Percentiles rank a stretch among this genome's conserved stretches.
Conservation (phyloP, 1,140 invertebrate genomes). For the Hylyphantes graminicola region DNA sequence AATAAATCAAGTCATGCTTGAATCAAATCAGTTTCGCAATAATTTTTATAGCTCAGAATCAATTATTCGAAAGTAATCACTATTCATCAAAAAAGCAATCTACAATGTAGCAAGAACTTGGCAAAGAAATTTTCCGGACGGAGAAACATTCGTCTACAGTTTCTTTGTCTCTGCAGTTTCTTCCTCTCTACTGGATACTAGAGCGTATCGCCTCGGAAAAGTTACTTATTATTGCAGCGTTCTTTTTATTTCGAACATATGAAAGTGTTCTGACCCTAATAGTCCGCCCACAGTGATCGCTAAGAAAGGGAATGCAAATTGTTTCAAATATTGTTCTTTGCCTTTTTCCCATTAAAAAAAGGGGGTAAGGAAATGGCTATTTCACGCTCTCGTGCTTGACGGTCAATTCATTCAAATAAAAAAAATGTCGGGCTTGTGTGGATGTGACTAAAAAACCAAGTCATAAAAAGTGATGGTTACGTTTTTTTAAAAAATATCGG, state of each 20-base stretch:
- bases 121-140: constrained; percentile 25
- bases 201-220: constrained; percentile 25
- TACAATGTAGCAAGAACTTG: background rate
- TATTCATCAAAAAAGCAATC: constrained; percentile 33
- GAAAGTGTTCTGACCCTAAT: constrained; percentile 52
- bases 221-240: constrained; percentile 18
- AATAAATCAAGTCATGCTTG: too few species aligned
- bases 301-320: constrained; percentile 27
- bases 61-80: constrained; percentile 26
- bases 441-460: too few species aligned
- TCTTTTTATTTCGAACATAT: constrained; percentile 29
- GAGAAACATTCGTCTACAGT: constrained; percentile 21
- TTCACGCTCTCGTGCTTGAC: too few species aligned
- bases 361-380: constrained; percentile 7
- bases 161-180: constrained; percentile 20
- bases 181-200: constrained; percentile 5
- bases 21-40: too few species aligned
- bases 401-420: too few species aligned
- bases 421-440: too few species aligned
- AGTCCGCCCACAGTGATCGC: constrained; percentile 37
- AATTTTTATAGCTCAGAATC: background rate
- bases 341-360: constrained; percentile 22
- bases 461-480: too few species aligned
- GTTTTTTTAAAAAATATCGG: too few species aligned
- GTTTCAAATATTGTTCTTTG: constrained; percentile 40